Base-by-base conservation (phyloP, 2,113 vertebrate species). In the Gopherus flavomarginatus region DNA sequence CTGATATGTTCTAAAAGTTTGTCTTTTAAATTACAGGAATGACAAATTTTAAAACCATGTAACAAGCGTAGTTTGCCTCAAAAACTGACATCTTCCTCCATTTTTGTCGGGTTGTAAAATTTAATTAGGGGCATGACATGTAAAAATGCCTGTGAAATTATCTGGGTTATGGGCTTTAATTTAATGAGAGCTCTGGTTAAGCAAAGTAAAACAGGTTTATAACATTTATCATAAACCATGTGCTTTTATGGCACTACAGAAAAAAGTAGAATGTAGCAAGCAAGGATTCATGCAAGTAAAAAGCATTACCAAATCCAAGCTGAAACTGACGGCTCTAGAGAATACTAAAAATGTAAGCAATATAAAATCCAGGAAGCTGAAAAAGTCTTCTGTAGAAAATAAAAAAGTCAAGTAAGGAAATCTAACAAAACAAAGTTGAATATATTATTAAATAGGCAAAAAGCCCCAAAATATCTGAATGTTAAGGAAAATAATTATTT, bases 341-440 rank as follows among this genome's bases (percentile, higher is more conserved):
- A 26, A 29, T 11, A 57, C 26, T 57, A 29, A 38, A 31, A 29
- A 26, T 11, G 77, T 0, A 22, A 87, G 87, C 16, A 5, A 1
- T 26, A 5, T 75, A 24, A 87, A 81, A 26, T 69, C 17, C 44
- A 38, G 5, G 42, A 85, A 38, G 56, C 7, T n/a, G 78, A 5
- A 44, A 5, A 81, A 78, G 19, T 4, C 1, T 89, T 82, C 24
- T 47, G 0, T 0, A 1, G 50, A 65, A 84, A 77, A 77, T 53
- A 6, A 54, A 81, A 6, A 53, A 81, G 85, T 35, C 79, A 84
- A 80, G 80, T 86, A 27, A 50, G 75, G 57, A 54, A 5, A 80
- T 8, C 16, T 38, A 88, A 83, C 6, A 19, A 21, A 57, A 1
- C 87, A 89, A 86, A 65, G 16, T 5, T 42, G 22, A 35, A 19